Base-by-base conservation (phyloP, 2,113 vertebrate genomes). In the Scomber japonicus region DNA sequence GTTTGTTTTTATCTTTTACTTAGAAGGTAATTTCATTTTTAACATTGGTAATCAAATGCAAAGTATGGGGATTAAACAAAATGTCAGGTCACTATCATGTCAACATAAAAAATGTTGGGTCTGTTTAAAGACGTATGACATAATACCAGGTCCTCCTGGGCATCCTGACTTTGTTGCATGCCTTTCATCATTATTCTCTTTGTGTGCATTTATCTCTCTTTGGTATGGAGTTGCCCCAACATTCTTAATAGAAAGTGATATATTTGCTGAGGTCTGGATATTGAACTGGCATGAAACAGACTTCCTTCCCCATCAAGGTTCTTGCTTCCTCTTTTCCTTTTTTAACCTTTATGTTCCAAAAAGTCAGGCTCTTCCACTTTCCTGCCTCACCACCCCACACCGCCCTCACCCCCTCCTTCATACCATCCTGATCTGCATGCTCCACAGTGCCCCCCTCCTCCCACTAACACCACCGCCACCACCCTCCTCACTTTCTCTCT, bases 341-440 rank as follows among this genome's bases (percentile, higher is more conserved):
- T 69, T 31, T n/a, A 62, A 57, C 55, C 30, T 30, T 44, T 65
- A 11, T 56, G 17, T 21, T 12, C 45, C 19, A 46, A 31, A 78
- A 65, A 51, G 35, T 35, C 66, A 64, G 62, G 17, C 48, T 82
- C 56, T 35, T 19, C 53, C 30, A 51, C 49, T 21, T 40, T 54
- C 19, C 27, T 55, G n/a, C 31, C 40, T 40, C 46, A 35, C 46
- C 21, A 69, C 57, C n/a, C 12, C 48, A 27, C 0, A 24, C 46
- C 61, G 35, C 54, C 27, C 54, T 62, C 49, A 48, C 55, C 51
- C 55, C 71, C 54, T 17, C 59, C 71, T 17, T 16, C 16, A 45
- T n/a, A 50, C 21, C 49, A 67, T 79, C 31, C 60, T 51, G 74
- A 67, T 70, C 67, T 64, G 24, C 53, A 35, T 71, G 50, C 73